Conservation (phyloP, 2,797 vertebrate genomes). For the Cygnus olor region DNA sequence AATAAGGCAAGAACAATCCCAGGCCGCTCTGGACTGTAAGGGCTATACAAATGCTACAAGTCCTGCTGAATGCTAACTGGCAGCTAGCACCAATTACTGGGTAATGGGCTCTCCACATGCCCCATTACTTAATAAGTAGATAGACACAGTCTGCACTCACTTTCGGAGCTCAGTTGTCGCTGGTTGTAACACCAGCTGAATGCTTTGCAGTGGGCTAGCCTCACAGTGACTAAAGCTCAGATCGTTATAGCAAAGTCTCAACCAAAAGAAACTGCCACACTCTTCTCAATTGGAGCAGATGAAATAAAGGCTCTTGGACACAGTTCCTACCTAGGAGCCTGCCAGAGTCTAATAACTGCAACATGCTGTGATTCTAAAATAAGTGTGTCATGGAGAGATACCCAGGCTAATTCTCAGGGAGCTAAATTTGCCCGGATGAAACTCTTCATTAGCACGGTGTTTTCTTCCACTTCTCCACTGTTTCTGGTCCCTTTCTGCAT, state of each 20-base stretch:
- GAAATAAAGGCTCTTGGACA: slow-evolving; percentile 60
- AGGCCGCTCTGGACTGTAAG: slow-evolving; percentile 28
- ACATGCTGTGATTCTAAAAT: slow-evolving; percentile 59
- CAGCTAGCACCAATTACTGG: slow-evolving; percentile 60
- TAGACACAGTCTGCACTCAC: slow-evolving; percentile 15
- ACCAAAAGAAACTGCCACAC: slow-evolving; percentile 52
- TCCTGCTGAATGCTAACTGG: slow-evolving; percentile 63
- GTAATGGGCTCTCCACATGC: slow-evolving; percentile 56
- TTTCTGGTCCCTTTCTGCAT: not conserved
- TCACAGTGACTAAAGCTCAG: slow-evolving; percentile 31
- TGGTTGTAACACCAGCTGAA: slow-evolving; percentile 55
- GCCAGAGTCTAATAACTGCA: slow-evolving; percentile 55
- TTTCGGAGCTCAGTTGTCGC: slow-evolving; percentile 54
- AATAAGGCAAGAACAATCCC: slow-evolving; percentile 56
- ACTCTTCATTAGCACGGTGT: not conserved
- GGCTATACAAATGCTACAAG: slow-evolving; percentile 52
- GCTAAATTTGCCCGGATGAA: not conserved
- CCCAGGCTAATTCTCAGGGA: slow-evolving; percentile 8
- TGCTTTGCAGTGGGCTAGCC: slow-evolving; percentile 30
- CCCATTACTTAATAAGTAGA: slow-evolving; percentile 49
- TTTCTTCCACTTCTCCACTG: not conserved
- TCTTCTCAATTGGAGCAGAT: slow-evolving; percentile 46
- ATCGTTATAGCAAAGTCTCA: slow-evolving; percentile 34
- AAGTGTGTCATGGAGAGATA: slow-evolving; percentile 26
- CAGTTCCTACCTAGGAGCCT: slow-evolving; percentile 27